Evolutionary conservation across 1,140 invertebrate genomes (phyloP).

Genomic region (Liolophura sinensis): DNA sequence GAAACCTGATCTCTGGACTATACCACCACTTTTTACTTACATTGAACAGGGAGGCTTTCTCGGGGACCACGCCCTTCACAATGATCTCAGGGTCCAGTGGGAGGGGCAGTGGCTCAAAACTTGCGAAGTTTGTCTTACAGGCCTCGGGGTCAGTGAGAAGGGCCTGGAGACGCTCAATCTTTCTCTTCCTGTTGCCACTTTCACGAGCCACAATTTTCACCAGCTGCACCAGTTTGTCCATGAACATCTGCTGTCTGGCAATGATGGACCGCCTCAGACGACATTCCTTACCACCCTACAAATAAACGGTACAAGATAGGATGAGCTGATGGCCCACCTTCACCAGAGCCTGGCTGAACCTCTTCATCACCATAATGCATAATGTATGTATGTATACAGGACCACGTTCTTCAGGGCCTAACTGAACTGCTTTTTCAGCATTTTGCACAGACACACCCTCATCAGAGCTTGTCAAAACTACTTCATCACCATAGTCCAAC

Average conservation of each 20-base stretch:
- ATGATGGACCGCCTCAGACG: constrained; percentile 73
- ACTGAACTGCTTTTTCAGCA: constrained; percentile 85
- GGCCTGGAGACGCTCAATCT: constrained; percentile 80
- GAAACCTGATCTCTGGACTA: no score
- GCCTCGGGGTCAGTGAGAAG: constrained; percentile 75
- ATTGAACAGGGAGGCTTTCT: constrained; percentile 88
- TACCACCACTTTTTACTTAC: constrained; percentile 20
- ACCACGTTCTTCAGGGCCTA: constrained; percentile 47
- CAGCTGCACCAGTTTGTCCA: constrained; percentile 87
- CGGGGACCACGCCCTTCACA: constrained; percentile 87
- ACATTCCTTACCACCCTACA: constrained; percentile 69
- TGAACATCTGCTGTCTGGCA: constrained; percentile 83
- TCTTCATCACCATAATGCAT: constrained; percentile 86
- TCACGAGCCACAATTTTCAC: constrained; percentile 90
- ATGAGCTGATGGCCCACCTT: constrained; percentile 44
- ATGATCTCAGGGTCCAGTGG: constrained; percentile 89
- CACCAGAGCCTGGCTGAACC: constrained; percentile 68
- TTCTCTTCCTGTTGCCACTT: constrained; percentile 88
- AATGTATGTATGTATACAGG: constrained; percentile 72
- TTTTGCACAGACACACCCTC: constrained; percentile 63
- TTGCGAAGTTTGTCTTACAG: constrained; percentile 86
- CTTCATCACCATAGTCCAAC: constrained; percentile 73
- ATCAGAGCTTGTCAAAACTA: constrained; percentile 70
- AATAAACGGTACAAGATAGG: neutral
- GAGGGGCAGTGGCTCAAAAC: constrained; percentile 76